Evolutionary conservation across 2,113 vertebrate genomes (phyloP).

Genomic region (Oreotragus oreotragus): DNA sequence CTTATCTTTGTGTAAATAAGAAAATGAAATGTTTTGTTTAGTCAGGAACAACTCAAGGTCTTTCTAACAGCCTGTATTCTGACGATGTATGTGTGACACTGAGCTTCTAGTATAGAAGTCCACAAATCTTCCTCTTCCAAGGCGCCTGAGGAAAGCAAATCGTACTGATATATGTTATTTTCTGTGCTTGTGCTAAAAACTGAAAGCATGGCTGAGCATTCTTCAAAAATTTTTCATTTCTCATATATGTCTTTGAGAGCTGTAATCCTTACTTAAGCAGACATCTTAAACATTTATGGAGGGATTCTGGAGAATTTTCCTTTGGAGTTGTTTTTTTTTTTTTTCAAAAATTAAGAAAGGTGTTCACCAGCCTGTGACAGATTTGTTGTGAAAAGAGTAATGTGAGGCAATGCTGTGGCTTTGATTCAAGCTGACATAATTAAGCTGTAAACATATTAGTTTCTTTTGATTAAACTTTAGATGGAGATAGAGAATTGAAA

Average conservation of each 20-base stretch:
- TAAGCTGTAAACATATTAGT: not conserved
- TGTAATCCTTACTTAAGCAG: not conserved
- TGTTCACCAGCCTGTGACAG: not conserved
- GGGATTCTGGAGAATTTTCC: not conserved
- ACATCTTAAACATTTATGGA: not conserved
- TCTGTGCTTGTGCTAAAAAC: not conserved
- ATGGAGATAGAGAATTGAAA: not conserved
- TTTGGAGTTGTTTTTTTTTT: not conserved
- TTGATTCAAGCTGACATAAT: not conserved
- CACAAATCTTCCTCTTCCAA: not conserved
- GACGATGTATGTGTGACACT: not conserved
- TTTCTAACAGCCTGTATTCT: not conserved
- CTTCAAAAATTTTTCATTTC: not conserved
- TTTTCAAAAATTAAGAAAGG: not conserved
- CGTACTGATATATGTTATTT: not conserved
- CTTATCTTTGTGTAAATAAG: not conserved
- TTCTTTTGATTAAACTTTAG: not conserved
- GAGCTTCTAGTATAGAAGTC: not conserved
- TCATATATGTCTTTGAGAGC: not conserved
- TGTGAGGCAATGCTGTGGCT: not conserved
- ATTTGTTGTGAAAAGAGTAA: not conserved
- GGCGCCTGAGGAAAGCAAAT: not conserved
- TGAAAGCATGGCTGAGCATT: not conserved
- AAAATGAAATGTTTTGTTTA: slow-evolving; percentile 29
- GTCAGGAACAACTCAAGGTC: not conserved